Conservation (phyloP, 1,140 invertebrate species). For the Nasonia vitripennis region DNA sequence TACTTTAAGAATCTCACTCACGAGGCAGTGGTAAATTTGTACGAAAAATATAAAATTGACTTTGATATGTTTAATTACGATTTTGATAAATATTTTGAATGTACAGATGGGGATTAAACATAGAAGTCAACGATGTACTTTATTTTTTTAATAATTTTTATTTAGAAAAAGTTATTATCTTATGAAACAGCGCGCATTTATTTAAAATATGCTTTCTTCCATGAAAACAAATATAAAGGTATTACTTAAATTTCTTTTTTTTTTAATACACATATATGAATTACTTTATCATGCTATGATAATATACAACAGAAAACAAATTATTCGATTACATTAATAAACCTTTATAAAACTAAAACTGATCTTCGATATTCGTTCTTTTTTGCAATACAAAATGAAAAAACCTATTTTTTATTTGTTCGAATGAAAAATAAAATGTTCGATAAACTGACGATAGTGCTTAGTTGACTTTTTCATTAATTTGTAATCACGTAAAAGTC, state of each 20-base stretch:
- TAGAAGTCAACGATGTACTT: neutral
- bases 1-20: slow-evolving; percentile 67
- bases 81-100: slow-evolving; percentile 63
- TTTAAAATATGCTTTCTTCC: slow-evolving; percentile 48
- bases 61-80: slow-evolving; percentile 72
- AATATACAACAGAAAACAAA: slow-evolving; percentile 3
- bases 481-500: slow-evolving; percentile 11
- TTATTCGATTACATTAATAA: neutral
- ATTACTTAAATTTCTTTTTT: neutral
- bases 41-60: slow-evolving; percentile 68
- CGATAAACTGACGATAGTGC: neutral
- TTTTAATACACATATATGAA: neutral
- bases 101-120: slow-evolving; percentile 49
- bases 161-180: slow-evolving; percentile 32
- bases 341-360: slow-evolving; percentile 9
- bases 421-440: slow-evolving; percentile 8
- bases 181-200: neutral
- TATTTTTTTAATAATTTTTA: slow-evolving; percentile 42
- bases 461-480: slow-evolving; percentile 13
- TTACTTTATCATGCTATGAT: neutral
- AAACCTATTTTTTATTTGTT: slow-evolving; percentile 7
- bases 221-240: slow-evolving; percentile 47
- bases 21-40: slow-evolving; percentile 62
- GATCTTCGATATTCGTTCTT: neutral
- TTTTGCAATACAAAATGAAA: neutral